Base-by-base conservation (phyloP, 2,888 invertebrate genomes). In the Eristalis tenax region DNA sequence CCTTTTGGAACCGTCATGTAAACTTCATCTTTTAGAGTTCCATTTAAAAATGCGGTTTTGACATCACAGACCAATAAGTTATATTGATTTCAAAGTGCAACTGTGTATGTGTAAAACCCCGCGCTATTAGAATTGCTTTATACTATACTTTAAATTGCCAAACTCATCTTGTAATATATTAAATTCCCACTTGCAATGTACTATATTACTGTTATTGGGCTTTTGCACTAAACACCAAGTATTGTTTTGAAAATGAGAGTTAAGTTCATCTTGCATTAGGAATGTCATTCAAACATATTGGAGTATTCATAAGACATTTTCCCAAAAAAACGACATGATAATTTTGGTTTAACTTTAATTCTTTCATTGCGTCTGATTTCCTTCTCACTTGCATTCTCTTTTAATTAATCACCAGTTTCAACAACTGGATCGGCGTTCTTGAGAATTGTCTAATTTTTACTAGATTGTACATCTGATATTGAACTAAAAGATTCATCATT, bases 371-470 rank as follows among this genome's bases (percentile, higher is more conserved):
- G 15, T 70, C 57, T 28, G 6, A 59, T 35, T 70, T 70, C 26
- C 11, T 40, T 11, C 11, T 40, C 40, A 40, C 11, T 40, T 40
- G 6, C 11, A 40, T 40, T 40, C 28, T n/a, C n/a, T n/a, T n/a
- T n/a, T n/a, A n/a, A n/a, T n/a, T n/a, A n/a, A n/a, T n/a, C n/a
- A n/a, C n/a, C 66, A 50, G 26, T 68, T 68, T 40, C 32, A 40
- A 40, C 40, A 40, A 35, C 5, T 63, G 63, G 15, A 63, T 63
- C 63, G 63, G 63, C 63, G n/a, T 63, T 63, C 35, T 63, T 6
- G 11, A 63, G 63, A 63, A n/a, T n/a, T 63, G 63, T n/a, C 32
- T 32, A 40, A 63, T 63, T 35, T 63, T 63, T n/a, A 63, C 32
- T 63, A n/a, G 18, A n/a, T 35, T 63, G 63, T 63, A 35, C 35